These are phyloP conservation scores for Periophthalmus modestus DNA, from an alignment of 2,113 vertebrate species.

Conservation along the genomic window DNA sequence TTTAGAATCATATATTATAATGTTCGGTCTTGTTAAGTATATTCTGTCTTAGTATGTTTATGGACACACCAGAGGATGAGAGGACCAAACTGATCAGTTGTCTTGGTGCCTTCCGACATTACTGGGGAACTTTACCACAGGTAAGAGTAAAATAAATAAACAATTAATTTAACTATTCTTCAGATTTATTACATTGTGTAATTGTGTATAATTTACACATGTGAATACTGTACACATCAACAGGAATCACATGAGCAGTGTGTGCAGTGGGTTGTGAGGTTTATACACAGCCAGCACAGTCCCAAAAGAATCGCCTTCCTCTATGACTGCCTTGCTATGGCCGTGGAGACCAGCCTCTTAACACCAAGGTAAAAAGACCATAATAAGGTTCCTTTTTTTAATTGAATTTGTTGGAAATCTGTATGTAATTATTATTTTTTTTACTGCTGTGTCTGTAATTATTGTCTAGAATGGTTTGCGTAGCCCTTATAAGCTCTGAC, in stretches of 20 bases:
- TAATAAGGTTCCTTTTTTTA: not conserved
- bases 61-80: constrained; percentile 96
- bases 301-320: constrained; percentile 98
- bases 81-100: constrained; percentile 94
- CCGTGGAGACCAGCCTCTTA: constrained; percentile 92
- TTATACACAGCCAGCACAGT: constrained; percentile 95
- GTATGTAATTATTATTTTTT: not conserved
- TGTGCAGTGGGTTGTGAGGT: constrained; percentile 96
- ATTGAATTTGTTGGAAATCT: not conserved
- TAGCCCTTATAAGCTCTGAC: constrained; percentile 90
- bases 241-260: constrained; percentile 98
- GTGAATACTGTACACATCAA: constrained; percentile 10
- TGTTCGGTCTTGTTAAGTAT: not conserved
- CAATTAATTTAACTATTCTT: not conserved
- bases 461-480: constrained; percentile 89
- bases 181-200: not conserved
- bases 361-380: constrained; percentile 83
- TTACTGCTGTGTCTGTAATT: not conserved
- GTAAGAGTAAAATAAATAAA: constrained; percentile 56
- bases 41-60: constrained; percentile 87
- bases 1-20: not conserved
- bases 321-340: constrained; percentile 96
- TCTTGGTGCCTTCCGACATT: constrained; percentile 91
- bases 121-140: constrained; percentile 93
- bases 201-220: not conserved